Percentiles rank a stretch among this genome's conserved stretches.
Conservation (phyloP, 1,140 invertebrate genomes). For the Ctenoplectra terminalis region DNA sequence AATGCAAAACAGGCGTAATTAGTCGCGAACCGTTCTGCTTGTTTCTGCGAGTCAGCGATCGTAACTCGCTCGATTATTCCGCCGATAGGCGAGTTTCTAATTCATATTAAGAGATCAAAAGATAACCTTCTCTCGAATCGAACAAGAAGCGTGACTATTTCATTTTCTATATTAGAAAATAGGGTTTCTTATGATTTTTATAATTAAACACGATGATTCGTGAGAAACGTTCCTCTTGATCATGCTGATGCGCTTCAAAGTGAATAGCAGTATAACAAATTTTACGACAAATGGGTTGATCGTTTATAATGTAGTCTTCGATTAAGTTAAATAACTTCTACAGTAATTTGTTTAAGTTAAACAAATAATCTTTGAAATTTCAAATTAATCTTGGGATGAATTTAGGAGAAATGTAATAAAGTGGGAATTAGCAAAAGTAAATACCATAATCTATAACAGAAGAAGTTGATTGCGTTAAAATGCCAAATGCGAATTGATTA, state of each 20-base stretch:
- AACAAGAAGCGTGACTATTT: neutral
- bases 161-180: constrained; percentile 1
- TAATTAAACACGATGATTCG: constrained; percentile 1
- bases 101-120: neutral
- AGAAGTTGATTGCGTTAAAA: too few relatives aligned
- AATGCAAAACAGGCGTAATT: neutral
- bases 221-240: neutral
- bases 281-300: neutral
- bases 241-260: neutral
- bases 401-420: neutral
- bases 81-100: constrained; percentile 15
- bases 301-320: neutral
- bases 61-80: constrained; percentile 13
- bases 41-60: neutral
- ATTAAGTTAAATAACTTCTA: neutral
- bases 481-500: constrained; percentile 14
- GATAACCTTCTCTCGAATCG: neutral
- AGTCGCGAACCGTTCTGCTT: constrained; percentile 8
- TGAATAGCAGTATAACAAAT: neutral
- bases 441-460: neutral
- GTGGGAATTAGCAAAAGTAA: neutral
- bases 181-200: neutral
- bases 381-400: neutral
- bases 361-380: neutral
- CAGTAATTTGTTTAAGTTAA: neutral